Conservation (phyloP, 2,888 invertebrate genomes). For the Hypomecis atomaria region DNA sequence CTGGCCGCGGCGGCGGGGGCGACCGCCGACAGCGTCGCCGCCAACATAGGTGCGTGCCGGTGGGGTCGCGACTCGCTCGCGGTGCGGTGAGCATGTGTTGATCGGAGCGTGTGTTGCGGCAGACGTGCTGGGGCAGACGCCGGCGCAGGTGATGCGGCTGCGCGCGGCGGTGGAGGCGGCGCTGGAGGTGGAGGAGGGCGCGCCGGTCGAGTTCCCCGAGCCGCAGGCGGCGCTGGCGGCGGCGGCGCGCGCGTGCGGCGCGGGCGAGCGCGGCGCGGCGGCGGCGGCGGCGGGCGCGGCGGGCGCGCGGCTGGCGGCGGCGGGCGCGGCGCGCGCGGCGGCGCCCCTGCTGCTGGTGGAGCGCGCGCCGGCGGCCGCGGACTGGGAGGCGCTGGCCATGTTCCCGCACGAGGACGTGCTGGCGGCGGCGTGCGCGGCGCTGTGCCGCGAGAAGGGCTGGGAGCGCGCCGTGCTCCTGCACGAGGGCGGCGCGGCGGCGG, state of each 20-base stretch:
- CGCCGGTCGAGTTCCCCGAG: slow-evolving; percentile 45
- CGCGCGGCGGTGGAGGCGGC: slow-evolving; percentile 54
- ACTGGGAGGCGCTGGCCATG: slow-evolving; percentile 61
- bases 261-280: slow-evolving; percentile 33
- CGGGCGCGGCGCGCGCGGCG: slow-evolving; percentile 63
- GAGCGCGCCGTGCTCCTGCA: slow-evolving; percentile 68
- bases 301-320: slow-evolving; percentile 53
- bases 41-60: neutral
- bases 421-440: slow-evolving; percentile 60
- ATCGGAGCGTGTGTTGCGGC: slow-evolving; percentile 17
- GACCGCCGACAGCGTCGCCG: neutral
- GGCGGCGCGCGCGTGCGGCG: slow-evolving; percentile 46
- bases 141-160: slow-evolving; percentile 50
- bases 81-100: slow-evolving; percentile 10
- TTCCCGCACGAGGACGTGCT: slow-evolving; percentile 60
- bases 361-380: slow-evolving; percentile 48
- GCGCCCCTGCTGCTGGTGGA: slow-evolving; percentile 62
- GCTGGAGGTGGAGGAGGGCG: slow-evolving; percentile 51
- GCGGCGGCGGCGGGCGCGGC: slow-evolving; percentile 45
- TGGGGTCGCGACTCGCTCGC: slow-evolving; percentile 10
- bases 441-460: slow-evolving; percentile 71
- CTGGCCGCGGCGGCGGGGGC: slow-evolving; percentile 8
- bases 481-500: slow-evolving; percentile 60
- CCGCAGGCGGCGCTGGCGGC: slow-evolving; percentile 49
- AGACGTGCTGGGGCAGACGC: slow-evolving; percentile 58